Base-by-base conservation (phyloP, 1,140 invertebrate genomes). In the Conus ventricosus region DNA sequence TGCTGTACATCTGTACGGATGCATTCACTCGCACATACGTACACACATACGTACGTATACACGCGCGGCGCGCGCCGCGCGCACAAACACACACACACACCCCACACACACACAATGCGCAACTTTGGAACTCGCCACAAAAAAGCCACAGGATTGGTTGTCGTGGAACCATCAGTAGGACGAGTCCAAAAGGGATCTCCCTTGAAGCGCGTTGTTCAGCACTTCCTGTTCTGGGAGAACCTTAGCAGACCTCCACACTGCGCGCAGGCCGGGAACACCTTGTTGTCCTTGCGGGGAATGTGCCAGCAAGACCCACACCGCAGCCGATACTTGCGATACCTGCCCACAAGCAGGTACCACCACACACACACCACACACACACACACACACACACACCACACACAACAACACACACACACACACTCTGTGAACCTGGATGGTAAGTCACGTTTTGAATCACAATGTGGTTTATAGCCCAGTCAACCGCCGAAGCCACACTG, bases 251-350 rank as follows among this genome's bases (percentile, higher is more conserved):
- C 89, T 6, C 93, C 93, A 90, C 95, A 95, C 0, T 87, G 87
- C 13, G 92, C 87, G 90, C 95, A 95, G 39, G 90, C 92, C 0
- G 93, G 92, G 63, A 91, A 92, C 4, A 93, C 92, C 88, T 94
- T 94, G 60, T 92, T 90, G 87, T 93, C 94, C 81, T 95, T 95
- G 82, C 93, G 94, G 4, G 95, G 95, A 63, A 95, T 94, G 85
- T 93, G 91, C 95, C 95, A 95, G 85, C 95, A 95, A 10, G 89
- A 86, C 51, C 89, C 90, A 85, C 94, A 95, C 6, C 94, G 92
- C 17, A 95, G 83, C 71, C 94, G 91, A 86, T 95, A 95, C 71
- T 95, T 95, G 88, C 94, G 94, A 88, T 95, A 95, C 80, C 95
- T 95, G 89, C 17, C 90, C 84, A 39, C 76, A 78, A 1, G 15